Conservation (phyloP, 53 echinoderm and acorn worm species). For the Arbacia lixula region DNA sequence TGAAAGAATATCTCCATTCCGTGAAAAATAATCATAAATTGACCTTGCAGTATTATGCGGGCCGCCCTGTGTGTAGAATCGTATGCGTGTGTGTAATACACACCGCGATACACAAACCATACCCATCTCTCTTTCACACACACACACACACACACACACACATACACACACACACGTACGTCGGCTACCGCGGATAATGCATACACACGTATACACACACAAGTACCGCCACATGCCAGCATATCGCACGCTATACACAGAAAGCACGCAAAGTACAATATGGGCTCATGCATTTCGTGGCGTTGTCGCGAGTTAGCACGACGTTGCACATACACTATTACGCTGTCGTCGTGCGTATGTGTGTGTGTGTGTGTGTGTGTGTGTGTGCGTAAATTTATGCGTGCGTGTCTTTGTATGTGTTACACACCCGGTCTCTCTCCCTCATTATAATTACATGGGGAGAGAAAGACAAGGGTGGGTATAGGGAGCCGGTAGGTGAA, state of each 20-base stretch:
- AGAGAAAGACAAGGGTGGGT: slow-evolving; percentile 44
- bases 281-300: no score
- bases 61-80: not conserved
- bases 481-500: slow-evolving; percentile 5
- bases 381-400: not conserved
- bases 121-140: not conserved
- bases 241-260: slow-evolving; percentile 10
- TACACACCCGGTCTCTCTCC: slow-evolving; percentile 20
- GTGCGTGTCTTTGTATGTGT: not conserved
- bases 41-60: no score
- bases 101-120: not conserved
- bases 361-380: not conserved
- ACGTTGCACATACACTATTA: no score
- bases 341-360: no score
- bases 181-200: not conserved
- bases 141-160: slow-evolving; percentile 5
- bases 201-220: slow-evolving; percentile 8
- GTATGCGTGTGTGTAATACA: not conserved
- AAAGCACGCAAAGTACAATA: no score
- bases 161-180: not conserved
- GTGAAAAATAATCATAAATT: no score
- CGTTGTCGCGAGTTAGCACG: no score
- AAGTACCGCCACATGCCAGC: not conserved
- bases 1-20: no score
- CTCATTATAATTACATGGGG: slow-evolving; percentile 46